Conservation (phyloP, 35 echinoderm and acorn worm genomes). For the Strongylocentrotus purpuratus region DNA sequence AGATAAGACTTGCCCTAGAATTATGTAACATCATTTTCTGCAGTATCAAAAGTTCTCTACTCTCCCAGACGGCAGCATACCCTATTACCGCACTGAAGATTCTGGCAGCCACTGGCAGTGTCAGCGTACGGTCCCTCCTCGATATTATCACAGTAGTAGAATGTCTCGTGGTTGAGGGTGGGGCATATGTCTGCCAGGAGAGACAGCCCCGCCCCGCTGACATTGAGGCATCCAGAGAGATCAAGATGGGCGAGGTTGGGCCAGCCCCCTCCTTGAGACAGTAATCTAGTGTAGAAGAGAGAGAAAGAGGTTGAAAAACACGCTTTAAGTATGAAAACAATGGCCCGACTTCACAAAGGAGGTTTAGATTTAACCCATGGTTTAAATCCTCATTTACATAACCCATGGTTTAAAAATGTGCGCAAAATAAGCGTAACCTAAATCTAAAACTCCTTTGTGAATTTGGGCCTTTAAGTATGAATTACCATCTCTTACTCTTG, state of each 20-base stretch:
- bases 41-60: conserved; percentile 30
- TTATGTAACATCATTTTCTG: too few relatives aligned
- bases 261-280: conserved; percentile 63
- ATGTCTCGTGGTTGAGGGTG: conserved; percentile 80
- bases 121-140: conserved; percentile 83
- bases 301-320: neutral
- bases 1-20: too few relatives aligned
- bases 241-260: conserved; percentile 75
- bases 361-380: too few relatives aligned
- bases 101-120: conserved; percentile 96
- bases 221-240: conserved; percentile 85
- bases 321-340: too few relatives aligned
- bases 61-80: conserved; percentile 90
- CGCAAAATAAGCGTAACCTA: too few relatives aligned
- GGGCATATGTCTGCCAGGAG: conserved; percentile 67
- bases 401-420: too few relatives aligned
- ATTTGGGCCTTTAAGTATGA: too few relatives aligned
- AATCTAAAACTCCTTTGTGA: too few relatives aligned
- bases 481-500: too few relatives aligned
- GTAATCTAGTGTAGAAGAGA: conserved; percentile 41
- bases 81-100: conserved; percentile 80
- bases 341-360: too few relatives aligned
- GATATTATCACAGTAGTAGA: conserved; percentile 99
- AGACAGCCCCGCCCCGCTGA: conserved; percentile 69
- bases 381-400: too few relatives aligned